A percentile compares a stretch with the other conserved stretches of the same genome.
phyloP scores from a whole-genome alignment of 2,888 invertebrate species.

The Acrobasis consociella region DNA sequence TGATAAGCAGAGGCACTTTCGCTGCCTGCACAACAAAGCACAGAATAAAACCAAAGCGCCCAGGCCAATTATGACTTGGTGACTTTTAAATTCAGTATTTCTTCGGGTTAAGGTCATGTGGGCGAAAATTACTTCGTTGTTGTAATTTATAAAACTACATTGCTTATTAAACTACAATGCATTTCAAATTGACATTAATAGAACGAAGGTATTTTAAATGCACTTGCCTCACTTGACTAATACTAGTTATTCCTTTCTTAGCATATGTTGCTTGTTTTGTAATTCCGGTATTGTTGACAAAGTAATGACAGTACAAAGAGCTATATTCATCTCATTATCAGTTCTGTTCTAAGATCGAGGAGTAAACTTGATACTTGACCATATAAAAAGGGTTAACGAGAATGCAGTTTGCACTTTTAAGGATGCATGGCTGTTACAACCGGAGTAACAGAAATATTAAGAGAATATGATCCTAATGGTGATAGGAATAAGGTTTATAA shows the following conservation, averaged over 20 bases:
- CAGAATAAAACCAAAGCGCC: too few relatives aligned
- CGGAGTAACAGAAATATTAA: conserved; percentile 35
- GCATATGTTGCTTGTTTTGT: conserved; percentile 14
- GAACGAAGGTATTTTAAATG: neutral
- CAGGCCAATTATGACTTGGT: too few relatives aligned
- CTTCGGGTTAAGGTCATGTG: too few relatives aligned
- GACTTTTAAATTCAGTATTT: too few relatives aligned
- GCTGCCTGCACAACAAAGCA: too few relatives aligned
- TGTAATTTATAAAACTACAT: neutral
- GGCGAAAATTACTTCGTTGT: neutral
- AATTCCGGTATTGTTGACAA: conserved; percentile 18
- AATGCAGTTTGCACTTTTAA: conserved; percentile 79
- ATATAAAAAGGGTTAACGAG: conserved; percentile 62
- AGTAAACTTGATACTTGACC: conserved; percentile 66
- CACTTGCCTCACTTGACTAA: neutral
- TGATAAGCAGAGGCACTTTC: too few relatives aligned
- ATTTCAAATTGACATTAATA: conserved; percentile 8
- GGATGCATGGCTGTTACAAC: conserved; percentile 58
- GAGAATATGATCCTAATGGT: neutral
- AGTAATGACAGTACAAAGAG: conserved; percentile 20
- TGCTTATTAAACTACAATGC: neutral
- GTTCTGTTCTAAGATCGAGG: conserved; percentile 34
- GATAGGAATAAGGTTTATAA: neutral
- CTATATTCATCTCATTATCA: conserved; percentile 21
- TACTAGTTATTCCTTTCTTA: conserved; percentile 18